Percentiles rank a stretch among this genome's conserved stretches.
Conservation (phyloP, 2,113 vertebrate species). For the Phocoena phocoena region DNA sequence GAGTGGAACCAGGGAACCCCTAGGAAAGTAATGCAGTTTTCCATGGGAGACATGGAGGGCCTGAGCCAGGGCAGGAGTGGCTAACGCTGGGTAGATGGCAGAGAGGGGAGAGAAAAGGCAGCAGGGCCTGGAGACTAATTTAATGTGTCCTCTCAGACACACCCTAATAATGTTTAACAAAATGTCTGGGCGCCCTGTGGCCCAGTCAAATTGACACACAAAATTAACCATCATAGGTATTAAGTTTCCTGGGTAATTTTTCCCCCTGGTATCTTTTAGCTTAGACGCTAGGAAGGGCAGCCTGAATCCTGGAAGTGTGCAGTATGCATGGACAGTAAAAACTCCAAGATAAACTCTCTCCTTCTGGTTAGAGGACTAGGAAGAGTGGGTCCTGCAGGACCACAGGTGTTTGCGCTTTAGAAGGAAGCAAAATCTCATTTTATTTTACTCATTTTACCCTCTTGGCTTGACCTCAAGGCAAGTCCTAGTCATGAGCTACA, state of each 20-base stretch:
- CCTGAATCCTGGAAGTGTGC: neutral
- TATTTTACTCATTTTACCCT: neutral
- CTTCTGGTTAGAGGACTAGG: neutral
- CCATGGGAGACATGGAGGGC: neutral
- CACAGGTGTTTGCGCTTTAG: neutral
- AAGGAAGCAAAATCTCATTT: neutral
- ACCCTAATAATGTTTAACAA: neutral
- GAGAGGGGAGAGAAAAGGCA: neutral
- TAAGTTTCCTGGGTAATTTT: neutral
- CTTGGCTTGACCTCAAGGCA: neutral
- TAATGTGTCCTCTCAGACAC: neutral
- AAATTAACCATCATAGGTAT: neutral
- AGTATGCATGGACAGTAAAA: neutral
- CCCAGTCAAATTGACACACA: neutral
- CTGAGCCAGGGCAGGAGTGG: neutral
- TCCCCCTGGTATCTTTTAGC: neutral
- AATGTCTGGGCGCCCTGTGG: neutral
- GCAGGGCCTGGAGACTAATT: neutral
- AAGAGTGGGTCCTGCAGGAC: neutral
- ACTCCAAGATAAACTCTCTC: neutral
- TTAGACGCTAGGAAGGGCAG: neutral
- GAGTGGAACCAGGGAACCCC: rapidly evolving
- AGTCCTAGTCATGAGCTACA: neutral
- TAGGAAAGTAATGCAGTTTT: neutral
- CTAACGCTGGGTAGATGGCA: neutral